Percentiles rank a stretch among this genome's conserved stretches.
Conservation (phyloP, 2,797 vertebrate species). For the Sphenopsis melanotis region DNA sequence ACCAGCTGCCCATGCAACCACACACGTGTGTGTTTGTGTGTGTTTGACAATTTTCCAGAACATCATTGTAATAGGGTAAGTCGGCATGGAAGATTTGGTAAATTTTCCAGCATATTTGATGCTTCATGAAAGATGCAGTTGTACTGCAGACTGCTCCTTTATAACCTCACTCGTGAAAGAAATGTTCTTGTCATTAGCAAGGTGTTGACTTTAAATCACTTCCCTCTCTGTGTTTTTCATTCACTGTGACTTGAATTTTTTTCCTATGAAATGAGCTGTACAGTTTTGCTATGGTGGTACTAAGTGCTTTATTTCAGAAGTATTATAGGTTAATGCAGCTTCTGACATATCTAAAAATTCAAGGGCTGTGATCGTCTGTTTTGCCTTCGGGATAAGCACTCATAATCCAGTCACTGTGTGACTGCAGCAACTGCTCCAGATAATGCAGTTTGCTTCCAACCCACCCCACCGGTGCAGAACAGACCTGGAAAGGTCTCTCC, state of each 20-base stretch:
- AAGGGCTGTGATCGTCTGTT: neutral
- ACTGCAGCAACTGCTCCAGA: neutral
- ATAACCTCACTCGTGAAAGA: neutral
- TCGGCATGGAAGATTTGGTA: constrained; percentile 28
- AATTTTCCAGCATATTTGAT: constrained; percentile 59
- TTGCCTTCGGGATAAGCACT: neutral
- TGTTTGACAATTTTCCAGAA: neutral
- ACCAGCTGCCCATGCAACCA: accelerated
- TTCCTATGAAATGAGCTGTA: constrained; percentile 20
- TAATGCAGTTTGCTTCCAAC: neutral
- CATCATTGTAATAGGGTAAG: neutral
- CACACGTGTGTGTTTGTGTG: accelerated
- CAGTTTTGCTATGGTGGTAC: constrained; percentile 7
- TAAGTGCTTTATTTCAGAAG: constrained; percentile 44
- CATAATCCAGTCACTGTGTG: neutral
- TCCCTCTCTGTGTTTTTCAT: constrained; percentile 8
- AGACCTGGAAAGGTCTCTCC: neutral
- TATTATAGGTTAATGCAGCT: constrained; percentile 25
- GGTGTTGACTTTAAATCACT: constrained; percentile 49
- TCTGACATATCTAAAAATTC: neutral
- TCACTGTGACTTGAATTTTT: constrained; percentile 28
- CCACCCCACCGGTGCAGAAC: neutral
- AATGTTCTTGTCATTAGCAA: constrained; percentile 49
- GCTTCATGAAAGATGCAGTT: constrained; percentile 50
- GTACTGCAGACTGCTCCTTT: constrained; percentile 1